These are phyloP conservation scores for Pyralis farinalis DNA, from an alignment of 2,888 invertebrate species.

Conservation along the genomic window DNA sequence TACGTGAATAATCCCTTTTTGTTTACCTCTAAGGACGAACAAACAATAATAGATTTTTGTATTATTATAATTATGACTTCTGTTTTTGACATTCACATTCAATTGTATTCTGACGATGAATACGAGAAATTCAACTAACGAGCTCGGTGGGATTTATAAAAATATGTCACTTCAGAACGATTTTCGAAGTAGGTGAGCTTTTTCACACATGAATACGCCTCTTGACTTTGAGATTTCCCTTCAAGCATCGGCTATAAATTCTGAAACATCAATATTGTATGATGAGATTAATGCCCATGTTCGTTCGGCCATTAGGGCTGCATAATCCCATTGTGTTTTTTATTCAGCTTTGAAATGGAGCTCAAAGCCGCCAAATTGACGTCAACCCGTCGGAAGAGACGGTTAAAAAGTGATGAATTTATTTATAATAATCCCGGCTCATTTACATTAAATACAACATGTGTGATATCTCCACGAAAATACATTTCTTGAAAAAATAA, in stretches of 20 bases:
- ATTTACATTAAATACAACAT: constrained; percentile 22
- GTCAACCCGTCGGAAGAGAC: constrained; percentile 50
- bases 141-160: constrained; percentile 59
- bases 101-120: constrained; percentile 71
- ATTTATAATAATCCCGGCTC: constrained; percentile 42
- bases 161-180: constrained; percentile 57
- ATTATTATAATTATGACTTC: constrained; percentile 65
- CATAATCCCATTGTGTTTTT: constrained; percentile 77
- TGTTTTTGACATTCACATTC: constrained; percentile 71
- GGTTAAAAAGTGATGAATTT: constrained; percentile 54
- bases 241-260: constrained; percentile 70
- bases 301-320: constrained; percentile 70
- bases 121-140: constrained; percentile 70
- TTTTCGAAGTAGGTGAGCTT: constrained; percentile 63
- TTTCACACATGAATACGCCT: constrained; percentile 78
- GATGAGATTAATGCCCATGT: constrained; percentile 79
- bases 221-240: constrained; percentile 70
- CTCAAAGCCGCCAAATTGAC: constrained; percentile 63
- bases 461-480: constrained; percentile 9
- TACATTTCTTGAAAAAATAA: constrained; percentile 5
- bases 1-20: constrained; percentile 45
- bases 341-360: constrained; percentile 50
- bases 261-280: constrained; percentile 77
- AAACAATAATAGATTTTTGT: constrained; percentile 40
- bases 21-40: constrained; percentile 28